Evolutionary conservation across 2,113 vertebrate species (phyloP), one percentile per base, ranked within the genome.

Genomic region (Phycodurus eques): DNA sequence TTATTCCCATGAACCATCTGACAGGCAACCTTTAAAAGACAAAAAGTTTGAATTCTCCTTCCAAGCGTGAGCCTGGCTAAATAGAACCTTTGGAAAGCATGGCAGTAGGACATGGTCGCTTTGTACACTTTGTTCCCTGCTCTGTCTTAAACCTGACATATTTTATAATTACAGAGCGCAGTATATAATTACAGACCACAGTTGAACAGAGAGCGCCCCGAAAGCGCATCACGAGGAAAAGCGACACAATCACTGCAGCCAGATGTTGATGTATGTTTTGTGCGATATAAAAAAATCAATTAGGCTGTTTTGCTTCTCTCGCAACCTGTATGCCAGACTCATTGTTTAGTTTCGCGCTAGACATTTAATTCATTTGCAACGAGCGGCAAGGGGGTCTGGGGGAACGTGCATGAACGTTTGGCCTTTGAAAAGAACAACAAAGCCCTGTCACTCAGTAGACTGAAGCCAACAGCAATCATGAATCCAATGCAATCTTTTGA

Each of bases 21-120:
- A 78, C 88, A 79, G 79, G 82, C 75, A 82, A 83, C 77, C 70
- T 86, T 70, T 68, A 8, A 46, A 64, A 1, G 14, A 66, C 7
- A 11, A 77, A 77, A 72, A 75, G 51, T 69, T 75, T 10, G 9
- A 49, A 5, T 47, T 78, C 67, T 67, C 62, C 68, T 66, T 65
- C 75, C 71, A 15, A 61, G 74, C 57, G 54, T 71, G 59, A 61
- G 43, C 68, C 72, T 47, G 67, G 72, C 31, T 20, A 57, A 72
- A 33, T 33, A 67, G 49, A 78, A 73, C 62, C 68, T 72, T 54
- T 10, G 59, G 44, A 46, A 72, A 72, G 31, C 47, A 20, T 6
- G 47, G 57, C 44, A 62, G 39, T 8, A 33, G 3, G 60, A 77
- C 72, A 67, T 39, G 17, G n/a, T 73, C n/a, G 54, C 33, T 77